Conservation (phyloP, 2,113 vertebrate species). For the Limnothrissa miodon region DNA sequence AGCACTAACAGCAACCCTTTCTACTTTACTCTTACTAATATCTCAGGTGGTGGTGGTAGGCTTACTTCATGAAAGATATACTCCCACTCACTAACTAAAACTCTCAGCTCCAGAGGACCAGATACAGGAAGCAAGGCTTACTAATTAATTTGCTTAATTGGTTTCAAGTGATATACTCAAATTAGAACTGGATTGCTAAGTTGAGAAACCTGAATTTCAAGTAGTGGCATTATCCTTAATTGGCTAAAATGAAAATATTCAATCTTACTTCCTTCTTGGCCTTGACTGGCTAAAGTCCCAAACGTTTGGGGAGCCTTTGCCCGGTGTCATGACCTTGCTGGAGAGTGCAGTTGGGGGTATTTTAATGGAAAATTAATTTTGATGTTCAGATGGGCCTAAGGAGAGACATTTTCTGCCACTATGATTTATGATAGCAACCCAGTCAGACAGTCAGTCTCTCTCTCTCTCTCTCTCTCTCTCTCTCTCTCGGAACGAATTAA, state of each 20-base stretch:
- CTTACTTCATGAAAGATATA: background rate
- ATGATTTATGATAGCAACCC: conserved; percentile 24
- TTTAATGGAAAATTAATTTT: conserved; percentile 36
- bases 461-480: background rate
- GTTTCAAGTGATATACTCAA: conserved; percentile 22
- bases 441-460: background rate
- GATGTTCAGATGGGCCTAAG: conserved; percentile 16
- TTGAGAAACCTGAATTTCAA: background rate
- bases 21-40: background rate
- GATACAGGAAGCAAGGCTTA: conserved; percentile 18
- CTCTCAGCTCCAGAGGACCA: background rate
- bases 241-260: conserved; percentile 19
- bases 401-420: conserved; percentile 10
- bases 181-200: background rate
- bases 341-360: background rate
- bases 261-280: conserved; percentile 20
- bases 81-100: background rate
- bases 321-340: conserved; percentile 17
- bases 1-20: background rate
- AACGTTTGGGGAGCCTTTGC: conserved; percentile 36
- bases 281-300: background rate
- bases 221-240: background rate
- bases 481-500: too few species aligned
- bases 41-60: background rate
- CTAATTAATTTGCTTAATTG: conserved; percentile 39